These are phyloP conservation scores for Isotomurus palustris DNA, from an alignment of 2,888 invertebrate genomes.

Conservation along the genomic window DNA sequence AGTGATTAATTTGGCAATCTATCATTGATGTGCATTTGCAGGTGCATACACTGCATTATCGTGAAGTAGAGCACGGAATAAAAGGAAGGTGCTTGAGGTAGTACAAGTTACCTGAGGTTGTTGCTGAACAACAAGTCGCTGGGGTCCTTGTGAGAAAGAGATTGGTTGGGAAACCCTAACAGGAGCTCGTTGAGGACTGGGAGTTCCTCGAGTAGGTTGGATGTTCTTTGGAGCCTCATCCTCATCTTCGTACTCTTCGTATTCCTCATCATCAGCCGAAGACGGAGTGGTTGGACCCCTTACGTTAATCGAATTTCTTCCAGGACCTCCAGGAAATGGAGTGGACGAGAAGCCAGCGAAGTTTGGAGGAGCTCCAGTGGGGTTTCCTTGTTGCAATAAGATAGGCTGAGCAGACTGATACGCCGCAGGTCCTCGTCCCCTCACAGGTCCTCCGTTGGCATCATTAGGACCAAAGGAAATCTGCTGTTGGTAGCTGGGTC, in stretches of 20 bases:
- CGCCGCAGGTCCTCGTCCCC: slow-evolving; percentile 15
- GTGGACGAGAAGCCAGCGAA: slow-evolving; percentile 28
- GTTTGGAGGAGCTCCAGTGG: slow-evolving; percentile 26
- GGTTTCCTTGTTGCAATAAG: slow-evolving; percentile 23
- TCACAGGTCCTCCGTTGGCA: slow-evolving; percentile 20
- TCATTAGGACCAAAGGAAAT: slow-evolving; percentile 26
- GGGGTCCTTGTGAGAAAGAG: slow-evolving; percentile 19
- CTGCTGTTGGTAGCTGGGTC: slow-evolving; percentile 35
- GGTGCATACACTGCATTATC: too few relatives aligned
- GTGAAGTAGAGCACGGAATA: too few relatives aligned
- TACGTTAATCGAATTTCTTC: slow-evolving; percentile 21
- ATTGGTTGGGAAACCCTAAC: slow-evolving; percentile 26
- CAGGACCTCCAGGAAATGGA: slow-evolving; percentile 16
- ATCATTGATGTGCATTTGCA: too few relatives aligned
- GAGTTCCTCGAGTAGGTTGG: slow-evolving; percentile 13
- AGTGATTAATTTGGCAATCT: too few relatives aligned
- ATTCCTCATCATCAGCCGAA: slow-evolving; percentile 43
- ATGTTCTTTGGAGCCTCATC: slow-evolving; percentile 33
- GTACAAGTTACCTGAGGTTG: slow-evolving; percentile 34
- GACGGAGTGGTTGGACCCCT: slow-evolving; percentile 12
- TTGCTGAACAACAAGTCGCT: slow-evolving; percentile 31
- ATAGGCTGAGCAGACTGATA: slow-evolving; percentile 29
- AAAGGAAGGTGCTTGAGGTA: too few relatives aligned
- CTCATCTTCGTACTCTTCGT: slow-evolving; percentile 45
- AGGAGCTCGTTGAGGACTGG: slow-evolving; percentile 27